Evolutionary conservation across 2,113 vertebrate species (phyloP).

Genomic region (Heterotilapia buettikoferi): DNA sequence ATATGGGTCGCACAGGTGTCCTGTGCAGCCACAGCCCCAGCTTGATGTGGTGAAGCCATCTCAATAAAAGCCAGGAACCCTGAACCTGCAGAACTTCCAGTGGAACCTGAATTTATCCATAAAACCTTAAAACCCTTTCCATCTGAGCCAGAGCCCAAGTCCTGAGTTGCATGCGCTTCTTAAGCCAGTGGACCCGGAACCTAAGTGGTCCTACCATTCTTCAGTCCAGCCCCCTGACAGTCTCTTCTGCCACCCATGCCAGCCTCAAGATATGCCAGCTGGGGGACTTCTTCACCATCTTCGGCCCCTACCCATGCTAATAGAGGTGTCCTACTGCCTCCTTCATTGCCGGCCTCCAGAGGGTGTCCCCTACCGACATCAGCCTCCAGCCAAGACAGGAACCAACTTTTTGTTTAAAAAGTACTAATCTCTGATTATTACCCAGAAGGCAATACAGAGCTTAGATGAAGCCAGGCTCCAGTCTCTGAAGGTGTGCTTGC

Average conservation of each 20-base stretch:
- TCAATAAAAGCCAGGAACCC: not conserved
- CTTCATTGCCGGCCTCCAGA: not conserved
- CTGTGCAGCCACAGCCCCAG: not conserved
- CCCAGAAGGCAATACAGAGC: not conserved
- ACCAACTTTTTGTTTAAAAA: not conserved
- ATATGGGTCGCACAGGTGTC: not conserved
- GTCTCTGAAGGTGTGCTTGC: not conserved
- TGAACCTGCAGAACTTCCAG: not conserved
- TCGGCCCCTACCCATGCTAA: not conserved
- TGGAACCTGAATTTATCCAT: not conserved
- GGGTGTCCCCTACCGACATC: not conserved
- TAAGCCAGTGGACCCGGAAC: not conserved
- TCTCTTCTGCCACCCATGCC: not conserved
- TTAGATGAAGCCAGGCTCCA: not conserved
- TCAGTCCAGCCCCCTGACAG: not conserved
- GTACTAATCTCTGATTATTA: not conserved
- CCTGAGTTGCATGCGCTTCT: rapidly evolving
- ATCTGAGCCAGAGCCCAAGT: not conserved
- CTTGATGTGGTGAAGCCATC: not conserved
- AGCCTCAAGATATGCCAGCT: not conserved
- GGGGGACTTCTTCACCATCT: not conserved
- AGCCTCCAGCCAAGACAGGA: not conserved
- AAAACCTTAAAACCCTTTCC: not conserved
- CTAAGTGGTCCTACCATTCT: not conserved
- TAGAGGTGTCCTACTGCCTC: not conserved